Conservation (phyloP, 2,797 vertebrate species). For the Sebastes alutus region DNA sequence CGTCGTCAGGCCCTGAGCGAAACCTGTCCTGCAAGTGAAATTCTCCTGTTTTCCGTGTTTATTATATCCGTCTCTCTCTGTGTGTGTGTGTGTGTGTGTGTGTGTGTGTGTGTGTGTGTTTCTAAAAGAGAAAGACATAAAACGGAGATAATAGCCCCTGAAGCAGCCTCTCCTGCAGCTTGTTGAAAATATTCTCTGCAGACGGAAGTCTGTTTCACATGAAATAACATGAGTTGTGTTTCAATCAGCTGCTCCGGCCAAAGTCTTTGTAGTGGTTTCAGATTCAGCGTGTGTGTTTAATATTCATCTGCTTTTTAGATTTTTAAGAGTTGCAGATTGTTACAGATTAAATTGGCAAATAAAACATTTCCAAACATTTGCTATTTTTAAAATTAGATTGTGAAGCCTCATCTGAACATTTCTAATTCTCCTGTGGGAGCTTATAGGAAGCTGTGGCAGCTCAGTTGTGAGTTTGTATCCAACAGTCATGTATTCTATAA, state of each 20-base stretch:
- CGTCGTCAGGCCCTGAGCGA: slow-evolving; percentile 43
- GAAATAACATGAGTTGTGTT: slow-evolving; percentile 6
- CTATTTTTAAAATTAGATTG: neutral
- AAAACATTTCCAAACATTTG: neutral
- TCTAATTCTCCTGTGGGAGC: neutral
- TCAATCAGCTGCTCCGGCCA: slow-evolving; percentile 1
- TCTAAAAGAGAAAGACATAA: neutral
- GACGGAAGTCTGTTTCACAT: slow-evolving; percentile 14
- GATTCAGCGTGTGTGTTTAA: neutral
- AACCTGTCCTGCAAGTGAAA: slow-evolving; percentile 22
- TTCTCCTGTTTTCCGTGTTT: slow-evolving; percentile 15
- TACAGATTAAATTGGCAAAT: neutral
- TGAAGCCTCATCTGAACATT: neutral
- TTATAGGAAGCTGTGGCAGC: neutral
- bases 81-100: neutral
- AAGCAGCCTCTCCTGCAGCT: slow-evolving; percentile 27
- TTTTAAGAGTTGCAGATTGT: too few species aligned
- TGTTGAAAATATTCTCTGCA: slow-evolving; percentile 11
- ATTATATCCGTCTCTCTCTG: neutral
- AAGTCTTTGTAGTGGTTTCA: slow-evolving; percentile 1
- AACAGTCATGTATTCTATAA: neutral
- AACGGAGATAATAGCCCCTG: slow-evolving; percentile 48
- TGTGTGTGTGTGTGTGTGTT: slow-evolving; percentile 3
- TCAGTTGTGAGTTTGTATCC: neutral
- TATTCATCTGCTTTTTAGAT: neutral